Base-by-base conservation (phyloP, 2,797 vertebrate species). In the Vipera latastei region DNA sequence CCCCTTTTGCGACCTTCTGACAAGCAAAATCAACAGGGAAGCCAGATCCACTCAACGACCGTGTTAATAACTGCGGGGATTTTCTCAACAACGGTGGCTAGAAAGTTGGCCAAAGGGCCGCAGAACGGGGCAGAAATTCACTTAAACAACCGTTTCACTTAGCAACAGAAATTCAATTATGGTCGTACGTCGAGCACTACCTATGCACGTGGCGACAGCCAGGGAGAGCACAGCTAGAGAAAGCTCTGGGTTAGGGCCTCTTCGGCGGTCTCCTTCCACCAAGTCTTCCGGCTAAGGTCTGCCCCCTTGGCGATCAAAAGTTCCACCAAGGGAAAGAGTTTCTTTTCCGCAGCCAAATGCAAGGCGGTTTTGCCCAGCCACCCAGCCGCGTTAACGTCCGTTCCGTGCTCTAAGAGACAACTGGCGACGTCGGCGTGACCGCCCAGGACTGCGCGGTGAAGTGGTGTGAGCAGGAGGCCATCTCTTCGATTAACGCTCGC, bases 401-500 rank as follows among this genome's bases (percentile, higher is more conserved):
- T 95, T 0, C 96, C 96, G 0, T 63, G 90, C 56, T 97, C 96
- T 91, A 97, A 92, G 38, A 97, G 96, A 60, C 94, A 96, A n/a
- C 85, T 4, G 51, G 93, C 90, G 0, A 96, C 91, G 0, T 92
- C 69, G 1, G 18, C 0, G 9, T 96, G 96, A 63, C 96, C 96
- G 2, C 85, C 28, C 6, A 86, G 90, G 48, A 95, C 93, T 0
- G 97, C 96, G 0, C 95, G 93, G 83, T 97, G 97, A 73, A 97
- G 91, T 0, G 97, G 95, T 0, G 96, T 97, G 38, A 97, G 93
- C 55, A 93, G 57, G 32, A 97, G 88, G 0, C 90, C 60, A 22
- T 97, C 97, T n/a, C 1, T 93, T 28, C 60, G 60, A 1, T 96
- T 91, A 6, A 96, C 8, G 1, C 89, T 25, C 0, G 89, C 94